These are phyloP conservation scores for Myrmecobius fasciatus DNA, from an alignment of 2,113 vertebrate species.

Conservation along the genomic window DNA sequence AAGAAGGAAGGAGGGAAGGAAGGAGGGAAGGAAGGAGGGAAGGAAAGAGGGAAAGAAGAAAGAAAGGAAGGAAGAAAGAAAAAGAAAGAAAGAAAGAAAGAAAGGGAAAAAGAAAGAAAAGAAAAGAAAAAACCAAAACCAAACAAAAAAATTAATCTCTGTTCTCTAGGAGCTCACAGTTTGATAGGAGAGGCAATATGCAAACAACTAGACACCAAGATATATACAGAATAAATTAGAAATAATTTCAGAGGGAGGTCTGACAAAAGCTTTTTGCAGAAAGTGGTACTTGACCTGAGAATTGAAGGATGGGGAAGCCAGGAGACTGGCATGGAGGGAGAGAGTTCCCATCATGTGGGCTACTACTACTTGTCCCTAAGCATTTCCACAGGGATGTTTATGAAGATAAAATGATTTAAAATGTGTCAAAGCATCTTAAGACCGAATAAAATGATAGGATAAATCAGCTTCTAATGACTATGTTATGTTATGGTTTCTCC, in stretches of 20 bases:
- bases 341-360: neutral
- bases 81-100: no score
- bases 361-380: neutral
- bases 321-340: neutral
- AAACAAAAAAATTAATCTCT: neutral
- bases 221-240: neutral
- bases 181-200: neutral
- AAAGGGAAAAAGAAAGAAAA: no score
- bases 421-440: neutral
- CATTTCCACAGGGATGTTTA: neutral
- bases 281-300: neutral
- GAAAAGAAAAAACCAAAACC: no score
- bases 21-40: no score
- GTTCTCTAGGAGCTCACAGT: neutral
- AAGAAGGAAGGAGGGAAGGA: no score
- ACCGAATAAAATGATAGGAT: neutral
- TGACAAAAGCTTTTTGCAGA: neutral
- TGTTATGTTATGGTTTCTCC: slow-evolving; percentile 24
- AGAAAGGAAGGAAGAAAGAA: no score
- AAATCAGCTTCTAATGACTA: slow-evolving; percentile 12
- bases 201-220: neutral
- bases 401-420: slow-evolving; percentile 10
- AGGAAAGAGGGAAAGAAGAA: no score
- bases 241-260: neutral
- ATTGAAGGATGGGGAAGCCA: neutral